phyloP scores from a whole-genome alignment of 2,113 vertebrate genomes.

The Desmodus rotundus region DNA sequence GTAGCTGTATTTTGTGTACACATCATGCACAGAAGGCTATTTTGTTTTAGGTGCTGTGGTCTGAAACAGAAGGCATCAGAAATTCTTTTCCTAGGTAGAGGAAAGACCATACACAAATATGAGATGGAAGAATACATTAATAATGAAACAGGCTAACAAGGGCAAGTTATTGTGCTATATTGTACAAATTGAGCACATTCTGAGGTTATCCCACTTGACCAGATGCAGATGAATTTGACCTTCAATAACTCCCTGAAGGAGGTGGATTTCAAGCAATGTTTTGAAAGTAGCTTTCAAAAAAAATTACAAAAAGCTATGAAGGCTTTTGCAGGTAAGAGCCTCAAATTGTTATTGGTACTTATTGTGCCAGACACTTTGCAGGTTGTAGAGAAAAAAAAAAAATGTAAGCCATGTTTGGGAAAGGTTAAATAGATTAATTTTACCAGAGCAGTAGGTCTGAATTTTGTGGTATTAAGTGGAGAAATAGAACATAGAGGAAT shows the following conservation, averaged over 20 bases:
- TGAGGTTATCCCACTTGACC: neutral
- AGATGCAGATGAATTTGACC: neutral
- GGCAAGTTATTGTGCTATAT: neutral
- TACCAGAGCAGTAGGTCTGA: neutral
- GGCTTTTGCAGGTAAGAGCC: neutral
- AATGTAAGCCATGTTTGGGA: neutral
- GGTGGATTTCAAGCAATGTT: neutral
- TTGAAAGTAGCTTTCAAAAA: neutral
- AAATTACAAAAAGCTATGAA: neutral
- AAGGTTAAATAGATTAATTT: neutral
- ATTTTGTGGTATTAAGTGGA: neutral
- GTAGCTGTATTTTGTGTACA: neutral
- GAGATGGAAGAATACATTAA: neutral
- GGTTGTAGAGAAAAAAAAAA: neutral
- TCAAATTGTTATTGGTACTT: neutral
- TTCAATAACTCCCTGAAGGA: neutral
- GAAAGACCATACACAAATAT: neutral
- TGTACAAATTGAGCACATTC: neutral
- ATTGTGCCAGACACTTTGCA: neutral
- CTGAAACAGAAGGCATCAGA: neutral
- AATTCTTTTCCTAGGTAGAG: neutral
- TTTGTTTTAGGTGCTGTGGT: neutral
- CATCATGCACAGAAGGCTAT: neutral
- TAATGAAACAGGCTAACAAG: neutral
- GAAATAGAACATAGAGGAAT: neutral